Evolutionary conservation across 2,888 invertebrate genomes (phyloP).

Genomic region (Dryococelus australis): DNA sequence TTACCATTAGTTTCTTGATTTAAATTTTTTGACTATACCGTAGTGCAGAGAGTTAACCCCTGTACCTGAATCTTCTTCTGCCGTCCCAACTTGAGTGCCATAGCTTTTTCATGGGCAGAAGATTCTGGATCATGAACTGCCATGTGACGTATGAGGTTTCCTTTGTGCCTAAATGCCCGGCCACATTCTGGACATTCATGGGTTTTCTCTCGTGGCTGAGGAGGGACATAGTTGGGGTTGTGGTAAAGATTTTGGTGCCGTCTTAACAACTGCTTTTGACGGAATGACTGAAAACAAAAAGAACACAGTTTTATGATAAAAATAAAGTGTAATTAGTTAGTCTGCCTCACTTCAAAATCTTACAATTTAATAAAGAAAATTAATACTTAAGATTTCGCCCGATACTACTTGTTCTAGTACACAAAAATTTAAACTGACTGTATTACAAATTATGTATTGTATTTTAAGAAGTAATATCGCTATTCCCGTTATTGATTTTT

Average conservation of each 20-base stretch:
- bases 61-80: conserved; percentile 75
- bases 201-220: conserved; percentile 86
- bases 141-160: conserved; percentile 91
- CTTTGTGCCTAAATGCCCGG: conserved; percentile 76
- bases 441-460: too few species aligned
- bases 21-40: too few species aligned
- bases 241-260: conserved; percentile 94
- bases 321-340: conserved; percentile 2
- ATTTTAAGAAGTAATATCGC: too few species aligned
- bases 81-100: conserved; percentile 79
- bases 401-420: too few species aligned
- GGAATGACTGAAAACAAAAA: conserved; percentile 58
- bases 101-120: conserved; percentile 73
- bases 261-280: conserved; percentile 90
- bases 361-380: conserved; percentile 24
- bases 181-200: conserved; percentile 83
- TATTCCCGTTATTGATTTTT: too few species aligned
- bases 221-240: conserved; percentile 87
- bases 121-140: conserved; percentile 90
- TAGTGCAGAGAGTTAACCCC: too few species aligned
- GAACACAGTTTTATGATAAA: background rate
- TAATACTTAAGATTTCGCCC: background rate
- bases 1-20: too few species aligned
- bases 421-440: too few species aligned
- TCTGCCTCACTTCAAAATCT: background rate